Percentiles rank a stretch among this genome's conserved stretches.
Evolutionary conservation across 2,888 invertebrate species (phyloP).

Genomic region (Drosophila tanythrix): DNA sequence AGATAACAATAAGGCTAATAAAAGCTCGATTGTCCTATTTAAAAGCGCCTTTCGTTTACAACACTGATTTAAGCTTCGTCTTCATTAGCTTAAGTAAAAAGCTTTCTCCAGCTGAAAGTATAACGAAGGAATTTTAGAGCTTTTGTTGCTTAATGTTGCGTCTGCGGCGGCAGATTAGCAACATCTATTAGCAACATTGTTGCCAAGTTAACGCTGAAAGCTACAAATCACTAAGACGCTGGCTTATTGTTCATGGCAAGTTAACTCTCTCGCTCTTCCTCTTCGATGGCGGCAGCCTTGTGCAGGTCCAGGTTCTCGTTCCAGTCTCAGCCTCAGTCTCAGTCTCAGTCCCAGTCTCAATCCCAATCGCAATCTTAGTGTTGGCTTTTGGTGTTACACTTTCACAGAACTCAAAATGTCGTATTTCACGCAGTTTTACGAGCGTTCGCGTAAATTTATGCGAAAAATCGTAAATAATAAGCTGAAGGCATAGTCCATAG

Average conservation of each 20-base stretch:
- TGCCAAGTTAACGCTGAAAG: constrained; percentile 68
- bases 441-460: constrained; percentile 80
- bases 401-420: constrained; percentile 81
- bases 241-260: constrained; percentile 72
- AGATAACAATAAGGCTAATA: background rate
- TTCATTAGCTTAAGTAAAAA: constrained; percentile 11
- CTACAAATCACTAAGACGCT: constrained; percentile 72
- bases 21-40: background rate
- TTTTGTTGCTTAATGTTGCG: constrained; percentile 36
- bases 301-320: constrained; percentile 24
- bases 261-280: constrained; percentile 26
- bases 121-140: constrained; percentile 31
- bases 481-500: constrained; percentile 62
- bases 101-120: constrained; percentile 26
- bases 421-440: constrained; percentile 77
- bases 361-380: constrained; percentile 8
- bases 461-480: constrained; percentile 77
- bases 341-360: constrained; percentile 16
- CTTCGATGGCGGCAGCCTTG: constrained; percentile 30
- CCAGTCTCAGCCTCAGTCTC: background rate
- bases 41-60: background rate
- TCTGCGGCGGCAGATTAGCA: constrained; percentile 44
- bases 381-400: constrained; percentile 68
- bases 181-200: constrained; percentile 79
- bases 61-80: background rate